A percentile compares a stretch with the other conserved stretches of the same genome.
Evolutionary conservation across 2,888 invertebrate genomes (phyloP).

Genomic region (Drosophila dives): DNA sequence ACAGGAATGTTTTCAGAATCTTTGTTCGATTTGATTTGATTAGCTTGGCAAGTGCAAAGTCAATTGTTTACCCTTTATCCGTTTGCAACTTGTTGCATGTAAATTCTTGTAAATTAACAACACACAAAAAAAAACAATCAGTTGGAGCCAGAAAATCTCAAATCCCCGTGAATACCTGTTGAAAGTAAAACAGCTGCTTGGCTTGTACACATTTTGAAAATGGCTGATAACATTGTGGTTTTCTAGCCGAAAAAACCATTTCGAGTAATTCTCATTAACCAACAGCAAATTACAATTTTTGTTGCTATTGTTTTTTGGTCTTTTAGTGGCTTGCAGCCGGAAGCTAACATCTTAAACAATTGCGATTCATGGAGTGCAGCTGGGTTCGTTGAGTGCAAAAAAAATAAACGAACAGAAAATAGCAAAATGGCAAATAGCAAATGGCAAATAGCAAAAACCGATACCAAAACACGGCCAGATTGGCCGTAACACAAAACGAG

Average conservation of each 20-base stretch:
- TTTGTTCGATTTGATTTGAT: background rate
- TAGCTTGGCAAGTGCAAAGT: background rate
- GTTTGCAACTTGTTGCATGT: background rate
- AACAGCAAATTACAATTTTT: background rate
- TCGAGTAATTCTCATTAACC: background rate
- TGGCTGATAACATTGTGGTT: background rate
- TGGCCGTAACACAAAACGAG: conserved; percentile 37
- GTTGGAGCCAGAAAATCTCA: background rate
- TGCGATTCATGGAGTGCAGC: conserved; percentile 2
- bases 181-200: background rate
- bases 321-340: conserved; percentile 1
- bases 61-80: background rate
- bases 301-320: background rate
- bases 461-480: conserved; percentile 18
- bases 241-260: background rate
- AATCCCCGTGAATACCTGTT: background rate
- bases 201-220: background rate
- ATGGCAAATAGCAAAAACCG: background rate
- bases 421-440: background rate
- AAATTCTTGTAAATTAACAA: background rate
- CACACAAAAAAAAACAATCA: background rate
- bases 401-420: background rate
- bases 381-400: conserved; percentile 17
- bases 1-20: background rate
- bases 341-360: conserved; percentile 12